Conservation (phyloP, 1,140 invertebrate species). For the Luehdorfia chinensis region DNA sequence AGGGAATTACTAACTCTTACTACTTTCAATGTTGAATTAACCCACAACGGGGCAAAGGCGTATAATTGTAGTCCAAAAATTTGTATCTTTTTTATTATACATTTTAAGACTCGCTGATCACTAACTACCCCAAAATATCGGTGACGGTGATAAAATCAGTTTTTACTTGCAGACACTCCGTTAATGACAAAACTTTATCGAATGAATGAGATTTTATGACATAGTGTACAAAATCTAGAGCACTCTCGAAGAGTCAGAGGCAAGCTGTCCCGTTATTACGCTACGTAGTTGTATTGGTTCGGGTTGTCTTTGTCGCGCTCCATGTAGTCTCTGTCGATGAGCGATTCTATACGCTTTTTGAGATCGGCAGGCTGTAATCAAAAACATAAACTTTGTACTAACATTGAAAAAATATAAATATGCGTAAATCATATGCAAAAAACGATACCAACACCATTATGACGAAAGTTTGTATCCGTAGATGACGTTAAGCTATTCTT, state of each 20-base stretch:
- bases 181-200: background rate
- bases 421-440: too few relatives aligned
- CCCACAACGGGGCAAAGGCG: background rate
- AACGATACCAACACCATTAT: too few relatives aligned
- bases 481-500: too few relatives aligned
- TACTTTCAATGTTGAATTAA: background rate
- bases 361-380: slow-evolving; percentile 91
- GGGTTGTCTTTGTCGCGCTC: slow-evolving; percentile 98
- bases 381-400: too few relatives aligned
- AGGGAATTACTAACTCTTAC: background rate
- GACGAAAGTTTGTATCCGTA: too few relatives aligned
- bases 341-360: slow-evolving; percentile 98
- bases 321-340: slow-evolving; percentile 99
- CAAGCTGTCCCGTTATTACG: slow-evolving; percentile 78
- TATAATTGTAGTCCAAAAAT: background rate
- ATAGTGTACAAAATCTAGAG: background rate
- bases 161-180: background rate
- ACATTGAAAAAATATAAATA: too few relatives aligned
- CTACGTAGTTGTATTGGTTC: slow-evolving; percentile 99
- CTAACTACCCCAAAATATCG: slow-evolving; percentile 5
- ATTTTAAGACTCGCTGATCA: background rate
- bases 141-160: too few relatives aligned
- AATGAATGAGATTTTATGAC: background rate
- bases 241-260: background rate
- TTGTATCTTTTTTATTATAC: background rate